Evolutionary conservation across 2,797 vertebrate genomes (phyloP), one percentile per base, ranked within the genome.

Genomic region (Tiaroga cobitis): DNA sequence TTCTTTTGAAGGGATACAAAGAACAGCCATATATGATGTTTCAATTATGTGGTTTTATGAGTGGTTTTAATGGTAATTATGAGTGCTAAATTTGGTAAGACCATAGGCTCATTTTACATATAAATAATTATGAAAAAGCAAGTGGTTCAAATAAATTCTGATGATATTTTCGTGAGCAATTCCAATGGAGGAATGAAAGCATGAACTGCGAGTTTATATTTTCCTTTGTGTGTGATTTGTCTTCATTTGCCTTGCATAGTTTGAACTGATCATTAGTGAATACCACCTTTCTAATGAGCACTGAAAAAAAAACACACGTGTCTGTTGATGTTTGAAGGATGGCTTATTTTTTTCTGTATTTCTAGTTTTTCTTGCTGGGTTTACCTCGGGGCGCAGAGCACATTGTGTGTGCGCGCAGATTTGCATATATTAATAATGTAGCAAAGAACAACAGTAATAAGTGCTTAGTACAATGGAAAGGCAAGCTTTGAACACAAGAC

Each of bases 261-360:
- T 78, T 74, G 37, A 72, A 75, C 68, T 46, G 80, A 82, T 80
- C 68, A 59, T 85, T 85, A 75, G 56, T 32, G 69, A 65, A 70
- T 73, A 72, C 49, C 54, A 51, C 34, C 43, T 74, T 67, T 72
- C 13, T 67, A 56, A 65, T 85, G 37, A 79, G 21, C 18, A 7
- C 24, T 67, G 26, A 77, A 37, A 18, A 37, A 18, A 43, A 26
- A 63, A 37, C 24, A 43, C 54, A 32, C 15, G 3, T 46, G 15
- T 74, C 56, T 56, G 80, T 59, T 76, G 18, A 24, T 56, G 68
- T 79, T 37, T 82, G n/a, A 32, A 11, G 51, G 13, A 68, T 37
- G 74, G 29, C 16, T 65, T 51, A 1, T 67, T 51, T 18, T 70
- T 83, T 79, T 65, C 5, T 37, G 51, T 49, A 69, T 65, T 70